Evolutionary conservation across 2,113 vertebrate genomes (phyloP), one percentile per base, ranked within the genome.

Genomic region (Bubo bubo): DNA sequence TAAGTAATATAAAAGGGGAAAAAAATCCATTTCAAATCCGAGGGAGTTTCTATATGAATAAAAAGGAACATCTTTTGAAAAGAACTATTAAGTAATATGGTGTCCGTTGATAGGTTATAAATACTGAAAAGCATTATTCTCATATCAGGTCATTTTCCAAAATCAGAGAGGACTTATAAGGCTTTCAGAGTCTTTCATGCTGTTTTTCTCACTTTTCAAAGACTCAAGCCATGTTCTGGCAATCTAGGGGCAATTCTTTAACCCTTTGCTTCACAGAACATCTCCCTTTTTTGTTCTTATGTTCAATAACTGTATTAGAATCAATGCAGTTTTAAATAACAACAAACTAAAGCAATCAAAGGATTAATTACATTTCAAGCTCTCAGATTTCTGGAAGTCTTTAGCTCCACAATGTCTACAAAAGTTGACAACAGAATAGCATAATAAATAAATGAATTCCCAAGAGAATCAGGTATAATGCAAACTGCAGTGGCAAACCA

Each of bases 21-120:
- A 79, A 95, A 95, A 49, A 68, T 79, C 28, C 47, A 86, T 93
- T 97, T 93, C 50, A 93, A 73, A 93, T 83, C 59, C 71, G 75
- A 91, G 24, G 32, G 62, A 83, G 26, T 93, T 94, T 63, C 35
- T 75, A 34, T 35, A 68, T 45, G 24, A 53, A 94, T 94, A 92
- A 93, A 82, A 87, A 80, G 30, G 32, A 95, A 88, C 37, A 71
- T 41, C 47, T 96, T 91, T 96, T 7, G 18, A 88, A 94, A 90
- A 45, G 27, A 63, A 41, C 79, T 81, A 49, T 28, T 79, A 47
- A 75, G 52, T 84, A 86, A 97, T 95, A 86, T 28, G 24, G 16
- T 90, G 59, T 41, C 74, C 71, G 30, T 58, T 94, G n/a, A 94
- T 73, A 83, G 62, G 64, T 75, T 89, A 43, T 93, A 95, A 98